Base-by-base conservation (phyloP, 2,888 invertebrate species). In the Drosophila subsilvestris region DNA sequence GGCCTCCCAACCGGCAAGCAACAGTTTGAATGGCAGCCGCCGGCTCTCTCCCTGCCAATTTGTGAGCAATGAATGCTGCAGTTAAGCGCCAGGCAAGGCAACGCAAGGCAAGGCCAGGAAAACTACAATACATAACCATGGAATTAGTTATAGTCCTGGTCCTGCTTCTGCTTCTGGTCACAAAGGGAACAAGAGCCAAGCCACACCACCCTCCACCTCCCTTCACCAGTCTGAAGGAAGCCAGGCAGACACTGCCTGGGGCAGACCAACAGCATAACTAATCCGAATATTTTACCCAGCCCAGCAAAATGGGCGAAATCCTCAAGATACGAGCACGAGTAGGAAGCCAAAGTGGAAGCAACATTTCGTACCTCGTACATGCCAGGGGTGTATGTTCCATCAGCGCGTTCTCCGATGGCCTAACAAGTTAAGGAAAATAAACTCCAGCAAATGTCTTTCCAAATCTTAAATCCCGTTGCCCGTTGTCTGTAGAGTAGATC, bases 41-140 rank as follows among this genome's bases (percentile, higher is more conserved):
- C 58, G 63, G 67, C 81, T 70, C 71, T 70, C 71, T 76, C 74
- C 75, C 75, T 81, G 83, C 75, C 85, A 86, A 81, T 81, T 82
- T 82, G 82, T 82, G 80, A 73, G 87, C 65, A 71, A 75, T 80
- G 87, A 84, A 76, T 86, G 87, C 85, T 84, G 63, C 82, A 74
- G 75, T 74, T 76, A 76, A 80, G 74, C 78, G 71, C 71, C 25
- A 37, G 48, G 17, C 37, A 8, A 18, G 43, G 54, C 65, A n/a
- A n/a, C 78, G 71, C 71, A 18, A 37, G 48, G 17, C 37, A 8
- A 18, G 43, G 54, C 65, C 49, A 74, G 65, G 81, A 76, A 86
- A 84, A 83, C 79, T 86, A 84, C 84, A 82, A 81, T 84, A 80
- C 84, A 86, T 86, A 82, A 83, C 78, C 84, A 78, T 84, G 73